Base-by-base conservation (phyloP, 1,140 invertebrate genomes). In the Magallana angulata region DNA sequence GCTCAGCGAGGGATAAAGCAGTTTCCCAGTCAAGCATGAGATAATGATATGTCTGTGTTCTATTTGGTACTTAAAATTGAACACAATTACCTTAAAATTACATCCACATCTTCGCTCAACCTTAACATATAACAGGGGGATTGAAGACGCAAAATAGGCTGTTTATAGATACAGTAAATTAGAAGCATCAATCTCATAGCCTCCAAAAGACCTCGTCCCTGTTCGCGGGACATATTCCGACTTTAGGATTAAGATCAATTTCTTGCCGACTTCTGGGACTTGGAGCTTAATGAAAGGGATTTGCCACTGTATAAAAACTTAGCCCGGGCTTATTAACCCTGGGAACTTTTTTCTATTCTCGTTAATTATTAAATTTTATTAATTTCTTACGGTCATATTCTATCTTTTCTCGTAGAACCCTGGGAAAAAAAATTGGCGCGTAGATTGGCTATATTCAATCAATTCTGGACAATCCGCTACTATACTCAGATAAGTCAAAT, bases 61-160 rank as follows among this genome's bases (percentile, higher is more conserved):
- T 76, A 76, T 76, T 76, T 36, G 68, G 6, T 18, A 30, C 11
- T 36, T 62, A 30, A 76, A 76, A 76, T 76, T 76, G 68, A 76
- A 76, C 68, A 76, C 68, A 76, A 76, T 76, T 30, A 76, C 68
- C 68, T 30, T 76, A 76, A 76, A 76, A 76, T 76, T 76, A 76
- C 68, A 76, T 76, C 68, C 68, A 30, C 68, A 76, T 24, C 68
- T 76, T 76, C 68, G 36, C 68, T 76, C 18, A 30, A 76, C 68
- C 36, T 36, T 18, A 76, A 76, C 68, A 76, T 30, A 36, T 76
- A 76, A 76, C 36, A 76, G 68, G 36, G 36, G 36, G 68, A 76
- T 76, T 36, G 68, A 11, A 76, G 68, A 76, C 68, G 68, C 24
- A 30, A 76, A 76, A 76, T 76, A 76, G 68, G 18, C 68, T 48